These are phyloP conservation scores for Trichonephila inaurata DNA, from an alignment of 1,140 invertebrate genomes.

Conservation along the genomic window DNA sequence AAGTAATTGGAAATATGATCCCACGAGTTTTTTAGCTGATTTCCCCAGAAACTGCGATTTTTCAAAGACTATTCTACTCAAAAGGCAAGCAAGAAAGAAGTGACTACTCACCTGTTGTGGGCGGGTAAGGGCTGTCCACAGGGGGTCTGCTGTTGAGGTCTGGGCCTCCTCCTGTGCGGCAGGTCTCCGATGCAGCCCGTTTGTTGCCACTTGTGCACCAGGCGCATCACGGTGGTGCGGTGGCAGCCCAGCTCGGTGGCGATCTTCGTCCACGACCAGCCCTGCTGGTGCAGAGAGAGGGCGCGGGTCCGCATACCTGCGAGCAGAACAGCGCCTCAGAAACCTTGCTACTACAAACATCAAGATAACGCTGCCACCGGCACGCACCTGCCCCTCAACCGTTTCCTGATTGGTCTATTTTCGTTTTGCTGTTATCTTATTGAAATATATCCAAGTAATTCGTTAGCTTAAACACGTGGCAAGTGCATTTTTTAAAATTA, in stretches of 20 bases:
- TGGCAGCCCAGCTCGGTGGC: slow-evolving; percentile 74
- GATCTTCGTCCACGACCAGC: slow-evolving; percentile 76
- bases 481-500: too few species aligned
- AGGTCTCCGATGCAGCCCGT: slow-evolving; percentile 73
- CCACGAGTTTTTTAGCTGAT: too few species aligned
- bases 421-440: too few species aligned
- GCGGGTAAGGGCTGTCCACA: slow-evolving; percentile 10
- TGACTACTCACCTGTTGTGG: slow-evolving; percentile 49
- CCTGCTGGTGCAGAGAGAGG: slow-evolving; percentile 72
- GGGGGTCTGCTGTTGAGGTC: background rate
- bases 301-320: slow-evolving; percentile 74
- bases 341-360: background rate
- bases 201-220: slow-evolving; percentile 76
- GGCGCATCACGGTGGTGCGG: slow-evolving; percentile 73
- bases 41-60: too few species aligned
- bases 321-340: slow-evolving; percentile 33
- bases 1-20: too few species aligned
- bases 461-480: too few species aligned
- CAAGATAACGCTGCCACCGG: background rate
- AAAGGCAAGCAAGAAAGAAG: background rate
- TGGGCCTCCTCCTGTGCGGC: slow-evolving; percentile 62
- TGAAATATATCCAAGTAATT: too few species aligned
- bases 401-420: too few species aligned
- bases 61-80: too few species aligned
- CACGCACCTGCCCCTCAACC: background rate